These are phyloP conservation scores for Arnoldichthys spilopterus DNA, from an alignment of 2,797 vertebrate genomes.

Conservation along the genomic window DNA sequence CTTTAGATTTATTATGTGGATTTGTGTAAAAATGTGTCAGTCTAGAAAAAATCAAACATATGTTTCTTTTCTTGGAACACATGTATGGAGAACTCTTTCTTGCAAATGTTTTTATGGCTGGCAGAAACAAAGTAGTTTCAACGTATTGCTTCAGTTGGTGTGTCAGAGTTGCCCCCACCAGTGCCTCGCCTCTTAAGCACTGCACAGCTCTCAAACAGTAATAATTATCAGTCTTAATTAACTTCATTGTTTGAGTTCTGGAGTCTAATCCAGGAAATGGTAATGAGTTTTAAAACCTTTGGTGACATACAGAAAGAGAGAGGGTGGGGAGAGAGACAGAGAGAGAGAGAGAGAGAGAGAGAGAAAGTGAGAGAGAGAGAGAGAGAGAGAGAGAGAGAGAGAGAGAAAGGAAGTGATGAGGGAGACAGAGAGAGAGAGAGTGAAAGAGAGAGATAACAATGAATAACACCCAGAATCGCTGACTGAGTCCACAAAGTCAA, in stretches of 20 bases:
- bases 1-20: not conserved
- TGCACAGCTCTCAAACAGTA: conserved; percentile 53
- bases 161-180: conserved; percentile 42
- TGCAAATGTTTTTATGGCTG: not conserved
- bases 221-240: conserved; percentile 67
- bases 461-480: conserved; percentile 46
- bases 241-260: conserved; percentile 63
- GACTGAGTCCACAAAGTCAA: conserved; percentile 46
- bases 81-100: conserved; percentile 13
- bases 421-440: not conserved
- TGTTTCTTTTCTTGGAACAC: not conserved
- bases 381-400: not conserved
- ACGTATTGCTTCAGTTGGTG: conserved; percentile 31
- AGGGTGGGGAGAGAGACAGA: conserved; percentile 9
- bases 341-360: conserved; percentile 8
- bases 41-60: not conserved
- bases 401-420: conserved; percentile 24
- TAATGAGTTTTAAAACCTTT: conserved; percentile 68
- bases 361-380: conserved; percentile 4
- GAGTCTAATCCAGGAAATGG: conserved; percentile 62
- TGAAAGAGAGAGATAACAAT: conserved; percentile 23
- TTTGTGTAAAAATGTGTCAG: not conserved
- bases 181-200: conserved; percentile 49
- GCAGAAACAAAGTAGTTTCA: conserved; percentile 37
- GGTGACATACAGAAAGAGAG: conserved; percentile 39